Base-by-base conservation (phyloP, 2,797 vertebrate species). In the Sphenopsis melanotis region DNA sequence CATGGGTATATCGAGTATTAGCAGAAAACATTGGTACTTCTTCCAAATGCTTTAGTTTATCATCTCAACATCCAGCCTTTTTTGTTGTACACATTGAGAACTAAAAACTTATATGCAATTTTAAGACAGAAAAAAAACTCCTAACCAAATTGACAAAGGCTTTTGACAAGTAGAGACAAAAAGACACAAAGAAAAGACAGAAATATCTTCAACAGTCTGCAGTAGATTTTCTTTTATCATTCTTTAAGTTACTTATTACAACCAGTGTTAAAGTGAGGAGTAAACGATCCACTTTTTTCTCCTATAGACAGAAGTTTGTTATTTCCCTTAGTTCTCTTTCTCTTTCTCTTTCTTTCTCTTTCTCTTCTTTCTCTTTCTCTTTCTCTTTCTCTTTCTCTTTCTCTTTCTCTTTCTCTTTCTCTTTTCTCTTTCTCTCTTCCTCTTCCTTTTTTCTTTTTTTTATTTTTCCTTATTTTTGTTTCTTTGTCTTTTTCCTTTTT, bases 11-110 rank as follows among this genome's bases (percentile, higher is more conserved):
- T 52, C 13, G 11, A 47, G 2, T 52, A 52, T 59, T 68, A 55
- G 36, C 24, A 78, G 14, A 21, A 11, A 42, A 37, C 0, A 0
- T 0, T 11, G 15, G 2, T 17, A 81, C 21, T 47, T 63, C 12
- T 50, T 70, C 15, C 3, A 9, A 59, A 34, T 22, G 3, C 12
- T 44, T 65, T 39, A 60, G 15, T 66, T 70, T 66, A 16, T 68
- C 5, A 12, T 41, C 10, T 52, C 52, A 49, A 56, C 0, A 2
- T 39, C 13, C 46, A 32, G 19, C 2, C 11, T 47, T 76, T 82
- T 87, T 79, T 29, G 8, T 20, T 77, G 5, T 11, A 92, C 37
- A 24, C 19, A 66, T 17, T 69, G 69, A 77, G 11, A 80, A 2
- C 7, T 61, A 65, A 32, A 64, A 39, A 3, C 27, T 72, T 12